A percentile compares a stretch with the other conserved stretches of the same genome.
These are phyloP conservation scores for Electrona antarctica DNA, from an alignment of 2,113 vertebrate genomes.

Conservation along the genomic window DNA sequence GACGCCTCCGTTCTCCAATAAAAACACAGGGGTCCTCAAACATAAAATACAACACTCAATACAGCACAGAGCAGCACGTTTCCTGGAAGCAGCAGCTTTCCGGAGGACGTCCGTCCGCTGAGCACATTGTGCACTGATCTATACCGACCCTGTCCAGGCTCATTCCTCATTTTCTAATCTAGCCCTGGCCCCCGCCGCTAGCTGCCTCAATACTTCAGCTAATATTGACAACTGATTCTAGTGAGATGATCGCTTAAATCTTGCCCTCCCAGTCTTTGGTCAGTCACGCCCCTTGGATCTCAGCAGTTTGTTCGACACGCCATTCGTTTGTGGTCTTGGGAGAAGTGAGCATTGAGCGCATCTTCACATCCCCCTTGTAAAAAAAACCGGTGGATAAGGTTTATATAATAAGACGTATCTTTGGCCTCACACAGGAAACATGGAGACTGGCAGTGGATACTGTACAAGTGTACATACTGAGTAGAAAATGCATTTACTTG, in stretches of 20 bases:
- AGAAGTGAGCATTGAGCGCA: constrained; percentile 23
- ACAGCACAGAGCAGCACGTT: neutral
- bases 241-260: neutral
- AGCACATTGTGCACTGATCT: neutral
- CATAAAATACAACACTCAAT: constrained; percentile 33
- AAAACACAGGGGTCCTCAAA: constrained; percentile 13
- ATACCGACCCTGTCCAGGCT: constrained; percentile 7
- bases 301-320: neutral
- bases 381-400: constrained; percentile 25
- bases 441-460: constrained; percentile 26
- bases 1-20: constrained; percentile 15
- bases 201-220: neutral
- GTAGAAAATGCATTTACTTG: constrained; percentile 79
- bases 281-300: constrained; percentile 6
- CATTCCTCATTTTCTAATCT: constrained; percentile 15
- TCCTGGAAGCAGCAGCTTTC: constrained; percentile 19
- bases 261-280: neutral
- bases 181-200: neutral
- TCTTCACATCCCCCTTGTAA: constrained; percentile 11
- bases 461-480: constrained; percentile 35
- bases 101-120: neutral
- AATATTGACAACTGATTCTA: neutral
- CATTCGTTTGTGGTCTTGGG: constrained; percentile 6
- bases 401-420: constrained; percentile 55
- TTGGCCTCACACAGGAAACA: constrained; percentile 36